A percentile compares a stretch with the other conserved stretches of the same genome.
Conservation (phyloP, 1,140 invertebrate species). For the Hyphantria cunea region DNA sequence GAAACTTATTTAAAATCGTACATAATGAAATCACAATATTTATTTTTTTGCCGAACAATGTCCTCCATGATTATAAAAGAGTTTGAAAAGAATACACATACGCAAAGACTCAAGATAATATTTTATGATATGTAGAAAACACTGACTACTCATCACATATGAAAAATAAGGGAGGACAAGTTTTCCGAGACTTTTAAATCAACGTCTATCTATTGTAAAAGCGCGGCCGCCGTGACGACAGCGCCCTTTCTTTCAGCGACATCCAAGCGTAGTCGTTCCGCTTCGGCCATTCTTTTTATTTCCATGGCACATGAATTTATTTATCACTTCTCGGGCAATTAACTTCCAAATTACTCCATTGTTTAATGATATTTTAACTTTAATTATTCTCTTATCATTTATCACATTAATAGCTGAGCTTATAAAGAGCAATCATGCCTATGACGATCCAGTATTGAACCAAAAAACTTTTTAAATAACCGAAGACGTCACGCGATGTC, state of each 20-base stretch:
- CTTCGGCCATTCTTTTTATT: slow-evolving; percentile 58
- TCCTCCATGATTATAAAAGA: too few relatives aligned
- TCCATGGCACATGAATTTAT: slow-evolving; percentile 65
- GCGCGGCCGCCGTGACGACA: slow-evolving; percentile 59
- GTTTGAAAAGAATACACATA: too few relatives aligned
- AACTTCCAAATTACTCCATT: slow-evolving; percentile 60
- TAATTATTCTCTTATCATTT: slow-evolving; percentile 15
- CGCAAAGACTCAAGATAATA: too few relatives aligned
- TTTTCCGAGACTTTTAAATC: slow-evolving; percentile 67
- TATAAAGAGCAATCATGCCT: slow-evolving; percentile 17
- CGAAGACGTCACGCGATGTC: slow-evolving; percentile 46
- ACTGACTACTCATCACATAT: slow-evolving; percentile 57
- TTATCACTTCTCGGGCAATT: slow-evolving; percentile 73
- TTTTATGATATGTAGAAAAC: slow-evolving; percentile 13
- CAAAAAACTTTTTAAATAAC: slow-evolving; percentile 46
- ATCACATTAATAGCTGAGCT: neutral
- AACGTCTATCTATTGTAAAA: slow-evolving; percentile 60
- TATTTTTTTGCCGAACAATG: too few relatives aligned
- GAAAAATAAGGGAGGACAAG: slow-evolving; percentile 66
- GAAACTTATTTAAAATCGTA: too few relatives aligned
- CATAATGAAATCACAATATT: too few relatives aligned
- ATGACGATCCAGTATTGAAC: slow-evolving; percentile 15
- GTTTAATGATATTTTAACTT: slow-evolving; percentile 34
- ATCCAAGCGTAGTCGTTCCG: slow-evolving; percentile 50
- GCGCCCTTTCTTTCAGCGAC: slow-evolving; percentile 57